Conservation (phyloP, 1,140 invertebrate species). For the Formica selysi region DNA sequence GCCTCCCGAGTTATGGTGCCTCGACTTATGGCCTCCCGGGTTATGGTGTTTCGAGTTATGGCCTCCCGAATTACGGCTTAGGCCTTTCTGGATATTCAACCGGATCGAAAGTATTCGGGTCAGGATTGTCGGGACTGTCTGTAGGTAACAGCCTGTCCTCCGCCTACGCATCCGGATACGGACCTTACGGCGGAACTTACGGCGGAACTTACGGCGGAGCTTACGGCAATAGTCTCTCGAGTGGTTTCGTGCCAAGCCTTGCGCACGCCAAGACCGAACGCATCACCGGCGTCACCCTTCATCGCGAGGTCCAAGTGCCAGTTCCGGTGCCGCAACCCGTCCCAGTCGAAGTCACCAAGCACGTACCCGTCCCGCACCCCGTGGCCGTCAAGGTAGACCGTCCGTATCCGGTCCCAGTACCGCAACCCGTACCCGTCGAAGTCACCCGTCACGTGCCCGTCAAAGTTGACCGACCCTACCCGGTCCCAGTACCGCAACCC, state of each 20-base stretch:
- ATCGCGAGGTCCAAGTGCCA: conserved; percentile 74
- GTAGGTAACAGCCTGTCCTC: not conserved
- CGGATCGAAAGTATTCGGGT: not conserved
- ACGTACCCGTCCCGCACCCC: conserved; percentile 73
- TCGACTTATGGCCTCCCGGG: not conserved
- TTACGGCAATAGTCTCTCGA: not conserved
- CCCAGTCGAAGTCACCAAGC: conserved; percentile 74
- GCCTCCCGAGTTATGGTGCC: not conserved
- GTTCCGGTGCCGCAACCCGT: conserved; percentile 75
- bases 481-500: conserved; percentile 72
- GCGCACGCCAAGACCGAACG: conserved; percentile 29
- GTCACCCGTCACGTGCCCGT: conserved; percentile 76
- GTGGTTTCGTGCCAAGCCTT: not conserved
- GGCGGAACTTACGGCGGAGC: not conserved
- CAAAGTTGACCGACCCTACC: conserved; percentile 76
- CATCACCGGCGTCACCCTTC: conserved; percentile 48
- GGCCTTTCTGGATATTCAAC: not conserved
- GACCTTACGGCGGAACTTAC: not conserved
- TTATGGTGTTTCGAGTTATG: not conserved
- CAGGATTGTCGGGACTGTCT: conserved; percentile 12
- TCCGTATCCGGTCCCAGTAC: conserved; percentile 75
- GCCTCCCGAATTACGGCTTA: not conserved
- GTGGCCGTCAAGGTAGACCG: conserved; percentile 76
- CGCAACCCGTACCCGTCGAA: conserved; percentile 74
- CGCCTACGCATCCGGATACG: conserved; percentile 35